Base-by-base conservation (phyloP, 2,888 invertebrate species). In the Pristionchus japonicus region DNA sequence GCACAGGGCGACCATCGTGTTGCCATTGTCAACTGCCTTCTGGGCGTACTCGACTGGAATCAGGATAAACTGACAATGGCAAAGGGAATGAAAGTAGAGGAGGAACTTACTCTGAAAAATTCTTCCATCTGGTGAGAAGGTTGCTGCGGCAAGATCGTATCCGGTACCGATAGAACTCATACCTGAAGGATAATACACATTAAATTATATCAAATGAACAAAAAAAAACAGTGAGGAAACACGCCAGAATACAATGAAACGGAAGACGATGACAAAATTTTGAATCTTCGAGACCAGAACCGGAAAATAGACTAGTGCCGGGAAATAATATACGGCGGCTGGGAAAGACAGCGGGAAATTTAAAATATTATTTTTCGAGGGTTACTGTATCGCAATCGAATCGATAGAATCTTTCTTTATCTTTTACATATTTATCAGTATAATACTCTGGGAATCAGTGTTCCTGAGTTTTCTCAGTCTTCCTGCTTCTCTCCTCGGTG, bases 111-210 rank as follows among this genome's bases (percentile, higher is more conserved):
- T 98, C 96, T 99, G 99, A 95, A 99, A 99, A 57, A 99, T 99
- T 93, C 99, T 96, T 17, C 99, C 99, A 95, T 99, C 99, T 3
- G 99, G 99, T 3, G 99, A 99, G 95, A 99, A 99, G 96, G 99
- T 99, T 70, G 99, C 98, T n/a, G 99, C 99, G 89, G 99, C 99
- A 93, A 99, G 96, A 96, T 99, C 99, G 95, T 99, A 99, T 92
- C 98, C 98, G 91, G 98, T 98, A 92, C 98, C 98, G 95, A 98
- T 98, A 43, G 98, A 98, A 96, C 97, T 98, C 97, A 98, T 97
- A 9, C 52, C 82, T 82, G 52, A 52, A 20, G 23, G 15, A 82
- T n/a, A 20, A 37, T 31, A 64, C 9, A 31, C 11, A 31, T 1
- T 31, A 40, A 40, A 43, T 11, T 43, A 20, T n/a, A 23, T 17